These are phyloP conservation scores for Dendrocincla tyrannina DNA, from an alignment of 2,797 vertebrate species.

Conservation along the genomic window DNA sequence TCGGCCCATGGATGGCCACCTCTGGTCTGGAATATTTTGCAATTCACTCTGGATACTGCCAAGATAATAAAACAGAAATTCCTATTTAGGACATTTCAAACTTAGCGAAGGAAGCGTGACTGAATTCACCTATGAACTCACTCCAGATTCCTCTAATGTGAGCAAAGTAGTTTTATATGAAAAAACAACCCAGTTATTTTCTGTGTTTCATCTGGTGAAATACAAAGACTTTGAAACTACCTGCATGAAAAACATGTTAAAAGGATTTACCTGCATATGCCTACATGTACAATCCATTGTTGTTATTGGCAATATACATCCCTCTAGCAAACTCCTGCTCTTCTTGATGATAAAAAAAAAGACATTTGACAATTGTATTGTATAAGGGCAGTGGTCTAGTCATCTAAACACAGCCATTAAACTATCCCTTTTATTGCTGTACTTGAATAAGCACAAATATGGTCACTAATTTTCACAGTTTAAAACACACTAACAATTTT, in stretches of 20 bases:
- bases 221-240: background rate
- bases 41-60: background rate
- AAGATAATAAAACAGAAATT: background rate
- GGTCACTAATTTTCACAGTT: background rate
- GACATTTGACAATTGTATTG: background rate
- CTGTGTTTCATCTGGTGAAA: background rate
- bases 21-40: background rate
- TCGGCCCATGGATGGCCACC: background rate
- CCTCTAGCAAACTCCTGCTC: background rate
- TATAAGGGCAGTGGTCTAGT: background rate
- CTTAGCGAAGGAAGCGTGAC: background rate
- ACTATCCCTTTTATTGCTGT: background rate
- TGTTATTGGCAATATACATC: background rate
- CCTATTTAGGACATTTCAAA: background rate
- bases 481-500: background rate
- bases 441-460: background rate
- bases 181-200: background rate
- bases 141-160: background rate
- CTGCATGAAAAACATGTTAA: background rate
- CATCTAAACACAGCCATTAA: background rate
- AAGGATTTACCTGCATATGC: background rate
- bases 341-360: background rate
- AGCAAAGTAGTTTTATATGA: background rate
- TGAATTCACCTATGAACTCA: background rate
- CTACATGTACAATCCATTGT: background rate